Evolutionary conservation across 2,888 invertebrate genomes (phyloP).

Genomic region (Trichacis sp.): DNA sequence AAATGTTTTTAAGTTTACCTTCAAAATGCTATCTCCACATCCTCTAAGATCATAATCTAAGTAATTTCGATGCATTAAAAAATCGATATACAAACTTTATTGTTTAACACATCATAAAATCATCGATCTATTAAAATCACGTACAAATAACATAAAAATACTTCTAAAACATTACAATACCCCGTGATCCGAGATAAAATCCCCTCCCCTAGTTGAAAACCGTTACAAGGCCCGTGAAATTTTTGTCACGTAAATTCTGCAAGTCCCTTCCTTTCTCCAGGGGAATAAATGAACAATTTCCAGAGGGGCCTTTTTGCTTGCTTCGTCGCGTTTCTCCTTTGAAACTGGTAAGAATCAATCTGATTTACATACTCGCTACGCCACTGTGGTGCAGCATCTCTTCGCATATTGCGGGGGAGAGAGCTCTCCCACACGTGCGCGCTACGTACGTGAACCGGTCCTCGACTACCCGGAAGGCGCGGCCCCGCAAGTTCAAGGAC

Average conservation of each 20-base stretch:
- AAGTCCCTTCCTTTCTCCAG: neutral
- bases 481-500: conserved; percentile 60
- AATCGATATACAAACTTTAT: no score
- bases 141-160: no score
- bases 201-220: neutral
- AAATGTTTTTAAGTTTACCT: no score
- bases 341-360: conserved; percentile 37
- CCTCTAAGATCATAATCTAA: no score
- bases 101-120: no score
- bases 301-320: conserved; percentile 4
- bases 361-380: conserved; percentile 65
- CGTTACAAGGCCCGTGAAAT: neutral
- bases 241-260: neutral
- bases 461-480: conserved; percentile 61
- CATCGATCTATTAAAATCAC: no score
- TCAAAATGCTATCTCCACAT: no score
- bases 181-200: no score
- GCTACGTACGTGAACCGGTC: conserved; percentile 45
- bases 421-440: conserved; percentile 36
- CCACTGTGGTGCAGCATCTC: conserved; percentile 52
- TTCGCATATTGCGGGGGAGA: conserved; percentile 49
- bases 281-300: conserved; percentile 1
- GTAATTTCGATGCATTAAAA: no score
- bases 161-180: no score
- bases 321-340: conserved; percentile 25